Conservation (phyloP, 2,113 vertebrate genomes). For the Brachyhypopomus occidentalis region DNA sequence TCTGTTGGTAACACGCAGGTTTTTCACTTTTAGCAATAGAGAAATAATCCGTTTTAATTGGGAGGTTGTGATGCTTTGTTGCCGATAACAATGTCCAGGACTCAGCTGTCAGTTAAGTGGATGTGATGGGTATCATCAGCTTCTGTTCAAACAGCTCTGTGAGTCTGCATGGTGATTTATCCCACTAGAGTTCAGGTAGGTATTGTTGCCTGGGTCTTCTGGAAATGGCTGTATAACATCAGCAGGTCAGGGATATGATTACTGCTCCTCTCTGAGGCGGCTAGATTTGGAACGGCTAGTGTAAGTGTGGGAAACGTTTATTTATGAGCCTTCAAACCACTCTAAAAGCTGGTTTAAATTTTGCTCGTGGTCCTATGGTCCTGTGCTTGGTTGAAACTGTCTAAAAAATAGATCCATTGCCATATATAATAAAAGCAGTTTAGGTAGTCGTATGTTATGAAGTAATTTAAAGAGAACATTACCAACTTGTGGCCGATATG, state of each 20-base stretch:
- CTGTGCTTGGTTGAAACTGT: not conserved
- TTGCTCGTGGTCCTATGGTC: not conserved
- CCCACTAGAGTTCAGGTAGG: slow-evolving; percentile 44
- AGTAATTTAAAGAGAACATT: slow-evolving; percentile 1
- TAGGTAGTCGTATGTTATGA: not conserved
- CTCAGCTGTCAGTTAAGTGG: not conserved
- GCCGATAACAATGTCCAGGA: not conserved
- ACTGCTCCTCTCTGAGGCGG: not conserved
- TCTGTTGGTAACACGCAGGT: not conserved
- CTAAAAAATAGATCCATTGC: not conserved
- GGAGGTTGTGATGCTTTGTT: not conserved
- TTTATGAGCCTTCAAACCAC: not conserved
- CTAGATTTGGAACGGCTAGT: not conserved
- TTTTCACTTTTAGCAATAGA: not conserved
- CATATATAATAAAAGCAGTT: not conserved
- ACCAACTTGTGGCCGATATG: not conserved
- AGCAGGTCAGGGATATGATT: slow-evolving; percentile 3
- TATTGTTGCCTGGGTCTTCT: not conserved
- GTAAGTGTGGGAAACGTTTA: not conserved
- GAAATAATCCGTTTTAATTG: slow-evolving; percentile 8
- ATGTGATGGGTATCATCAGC: slow-evolving; percentile 2
- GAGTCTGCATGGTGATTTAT: not conserved
- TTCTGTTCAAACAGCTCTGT: not conserved
- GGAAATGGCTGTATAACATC: not conserved
- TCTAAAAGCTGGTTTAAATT: not conserved